Evolutionary conservation across 2,888 invertebrate genomes (phyloP), one percentile per base, ranked within the genome.

Genomic region (Monopis laevigella): DNA sequence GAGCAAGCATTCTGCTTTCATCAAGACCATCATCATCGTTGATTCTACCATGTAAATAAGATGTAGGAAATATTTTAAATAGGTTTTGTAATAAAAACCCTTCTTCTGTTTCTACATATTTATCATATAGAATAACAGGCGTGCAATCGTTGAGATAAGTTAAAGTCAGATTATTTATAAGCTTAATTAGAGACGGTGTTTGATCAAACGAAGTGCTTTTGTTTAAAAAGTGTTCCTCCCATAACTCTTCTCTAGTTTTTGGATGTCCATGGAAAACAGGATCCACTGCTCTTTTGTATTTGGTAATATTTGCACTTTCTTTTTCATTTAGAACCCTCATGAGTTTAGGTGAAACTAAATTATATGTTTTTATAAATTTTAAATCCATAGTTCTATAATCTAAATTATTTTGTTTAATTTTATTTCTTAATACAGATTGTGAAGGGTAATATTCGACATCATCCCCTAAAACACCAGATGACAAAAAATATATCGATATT

Each of bases 71-170:
- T 21, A 58, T 66, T 55, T 65, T 73, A 1, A 89, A 75, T 1
- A 89, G 63, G 44, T 81, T 75, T 59, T 86, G 82, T 48, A 88
- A 58, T 8, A 88, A 54, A 28, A 81, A 65, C 36, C 71, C 81
- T 39, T 87, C 84, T 26, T 74, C 73, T 2, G 72, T 64, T 56
- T 85, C 84, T 1, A 86, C 82, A 54, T 69, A 71, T 43, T 54
- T 70, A 45, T 90, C 89, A 49, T 89, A 89, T n/a, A 89, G 75
- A 45, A 89, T 78, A 2, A 86, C 77, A 1, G 88, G 84, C 1
- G 84, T 84, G 52, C 90, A 90, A 43, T 84, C 84, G n/a, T 62
- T 66, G 17, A 89, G 59, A 62, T 89, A 85, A 6, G 82, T 77
- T 1, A 66, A 36, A 1, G 86, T 83, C 26, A 90, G 74, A 52